These are phyloP conservation scores for Xiphophorus hellerii DNA, from an alignment of 2,113 vertebrate genomes.

Conservation along the genomic window DNA sequence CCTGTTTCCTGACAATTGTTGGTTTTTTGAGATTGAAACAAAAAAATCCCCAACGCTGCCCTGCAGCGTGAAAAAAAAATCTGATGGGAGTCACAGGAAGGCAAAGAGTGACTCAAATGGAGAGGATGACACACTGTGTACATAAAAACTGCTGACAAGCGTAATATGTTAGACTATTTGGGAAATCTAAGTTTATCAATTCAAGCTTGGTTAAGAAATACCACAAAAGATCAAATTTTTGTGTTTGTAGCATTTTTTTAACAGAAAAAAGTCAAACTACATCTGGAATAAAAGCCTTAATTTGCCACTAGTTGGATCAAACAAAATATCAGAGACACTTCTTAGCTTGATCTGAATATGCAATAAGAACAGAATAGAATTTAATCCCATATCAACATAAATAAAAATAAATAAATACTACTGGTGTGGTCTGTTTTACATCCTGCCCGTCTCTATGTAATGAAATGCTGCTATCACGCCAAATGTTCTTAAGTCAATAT, in stretches of 20 bases:
- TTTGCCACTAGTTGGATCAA: neutral
- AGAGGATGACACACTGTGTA: neutral
- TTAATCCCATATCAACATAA: neutral
- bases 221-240: neutral
- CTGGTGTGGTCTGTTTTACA: too few species aligned
- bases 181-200: neutral
- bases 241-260: neutral
- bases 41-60: conserved; percentile 44
- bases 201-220: neutral
- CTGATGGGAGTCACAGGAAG: conserved; percentile 7
- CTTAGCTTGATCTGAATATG: too few species aligned
- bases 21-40: conserved; percentile 27
- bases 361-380: neutral
- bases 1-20: conserved; percentile 65
- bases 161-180: neutral
- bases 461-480: too few species aligned
- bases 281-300: neutral
- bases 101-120: conserved; percentile 2
- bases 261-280: neutral
- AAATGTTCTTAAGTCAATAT: too few species aligned
- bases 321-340: neutral
- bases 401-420: neutral
- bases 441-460: neutral
- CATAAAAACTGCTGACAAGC: neutral
- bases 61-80: neutral